Evolutionary conservation across 2,113 vertebrate species (phyloP), one percentile per base, ranked within the genome.

Genomic region (Clinocottus analis): DNA sequence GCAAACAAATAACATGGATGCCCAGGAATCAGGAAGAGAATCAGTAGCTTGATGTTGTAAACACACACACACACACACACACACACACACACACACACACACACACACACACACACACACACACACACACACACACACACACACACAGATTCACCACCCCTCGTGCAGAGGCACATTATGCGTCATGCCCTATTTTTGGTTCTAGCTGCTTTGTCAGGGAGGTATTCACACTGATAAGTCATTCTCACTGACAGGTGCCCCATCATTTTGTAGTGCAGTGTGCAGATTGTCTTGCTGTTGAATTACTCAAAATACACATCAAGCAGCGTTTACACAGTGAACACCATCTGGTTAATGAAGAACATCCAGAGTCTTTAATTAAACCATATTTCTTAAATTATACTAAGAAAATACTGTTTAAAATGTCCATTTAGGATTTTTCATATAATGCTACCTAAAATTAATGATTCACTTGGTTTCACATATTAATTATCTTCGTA

Each of bases 101-200:
- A 67, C 64, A 75, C 75, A 83, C 43, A 27, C 64, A 75, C 75
- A 83, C 45, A 27, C 65, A 72, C 68, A 81, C 45, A 39, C 37
- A 37, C 39, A 55, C 16, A 35, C 47, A 67, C 53, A 69, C 41
- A 45, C 61, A 66, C 55, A 55, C 55, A 53, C 56, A 60, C 45
- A 67, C 45, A 77, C 49, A 53, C 23, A 69, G 53, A 56, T 56
- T 23, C 43, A 60, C 64, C 69, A 74, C 14, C 64, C 70, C 70
- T 59, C 31, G 2, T 41, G 73, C 59, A 66, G 73, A 67, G 66
- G 51, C 75, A 23, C 47, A 39, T 69, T 47, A 35, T 80, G 65
- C 59, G 31, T 82, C 82, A 74, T 69, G 65, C 3, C 21, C 78
- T 90, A 85, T 89, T 87, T 86, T 77, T 56, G 55, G 41, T 23